Evolutionary conservation across 1,140 invertebrate genomes (phyloP).

Genomic region (Tribolium madens): DNA sequence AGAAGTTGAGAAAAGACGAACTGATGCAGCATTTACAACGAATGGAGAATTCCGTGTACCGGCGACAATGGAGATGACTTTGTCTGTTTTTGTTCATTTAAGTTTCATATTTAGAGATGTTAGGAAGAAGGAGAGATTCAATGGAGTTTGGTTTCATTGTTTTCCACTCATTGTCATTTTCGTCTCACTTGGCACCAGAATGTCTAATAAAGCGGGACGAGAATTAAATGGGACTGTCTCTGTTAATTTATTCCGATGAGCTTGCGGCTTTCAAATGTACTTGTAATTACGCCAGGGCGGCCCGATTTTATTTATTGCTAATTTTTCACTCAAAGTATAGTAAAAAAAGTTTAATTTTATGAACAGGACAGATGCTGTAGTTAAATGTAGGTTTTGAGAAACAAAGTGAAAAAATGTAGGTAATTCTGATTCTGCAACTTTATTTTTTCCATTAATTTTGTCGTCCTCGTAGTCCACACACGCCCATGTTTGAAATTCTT

Average conservation of each 20-base stretch:
- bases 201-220: conserved; percentile 41
- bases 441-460: no score
- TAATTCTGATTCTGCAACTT: no score
- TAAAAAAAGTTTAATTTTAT: no score
- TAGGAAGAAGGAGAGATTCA: conserved; percentile 25
- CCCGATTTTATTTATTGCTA: neutral
- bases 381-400: no score
- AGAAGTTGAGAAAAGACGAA: conserved; percentile 50
- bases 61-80: conserved; percentile 25
- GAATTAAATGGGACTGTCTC: conserved; percentile 24
- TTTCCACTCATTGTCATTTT: conserved; percentile 43
- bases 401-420: no score
- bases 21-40: conserved; percentile 41
- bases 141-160: conserved; percentile 45
- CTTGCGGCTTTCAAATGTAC: conserved; percentile 22
- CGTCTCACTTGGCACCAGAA: conserved; percentile 38
- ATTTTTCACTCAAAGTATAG: neutral
- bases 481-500: no score
- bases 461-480: no score
- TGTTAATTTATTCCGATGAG: conserved; percentile 29
- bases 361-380: no score
- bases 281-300: conserved; percentile 7
- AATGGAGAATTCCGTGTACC: neutral
- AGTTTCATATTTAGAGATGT: conserved; percentile 45
- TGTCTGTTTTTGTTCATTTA: conserved; percentile 38